Evolutionary conservation across 2,113 vertebrate genomes (phyloP), one percentile per base, ranked within the genome.

Genomic region (Cottus gobio): DNA sequence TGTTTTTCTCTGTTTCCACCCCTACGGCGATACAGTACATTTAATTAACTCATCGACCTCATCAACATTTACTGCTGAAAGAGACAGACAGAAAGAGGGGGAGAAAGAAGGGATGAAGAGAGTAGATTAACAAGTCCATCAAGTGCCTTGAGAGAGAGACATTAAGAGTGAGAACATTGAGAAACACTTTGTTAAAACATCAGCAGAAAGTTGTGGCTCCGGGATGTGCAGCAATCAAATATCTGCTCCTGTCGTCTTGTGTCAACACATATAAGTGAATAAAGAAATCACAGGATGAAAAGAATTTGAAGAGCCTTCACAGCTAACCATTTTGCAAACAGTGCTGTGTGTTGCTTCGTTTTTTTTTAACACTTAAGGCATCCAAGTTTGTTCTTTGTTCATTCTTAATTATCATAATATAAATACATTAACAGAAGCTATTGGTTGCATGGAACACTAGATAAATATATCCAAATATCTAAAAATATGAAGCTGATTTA

Each of bases 21-120:
- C 89, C 74, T 20, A 15, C 10, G n/a, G 92, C 76, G 28, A 80
- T 76, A 39, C 78, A 68, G 56, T 71, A 72, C 74, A 85, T 92
- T 92, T 91, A 92, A 93, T 92, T 89, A 92, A 92, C 91, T 92
- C 86, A 79, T 88, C 80, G 85, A 87, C 89, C 90, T 92, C 62
- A 75, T 92, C 90, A 90, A 87, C 80, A 86, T 85, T 91, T 84
- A 66, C 84, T 31, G 73, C 80, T 79, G 76, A 88, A 79, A 83
- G 79, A 90, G 77, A 84, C 39, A 67, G 69, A 79, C 28, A 48
- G 82, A 64, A 34, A 52, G 48, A 18, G 22, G 1, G 18, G 46
- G 58, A 64, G 54, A 34, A 46, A 34, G 37, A 44, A 28, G 11
- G 54, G 67, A 36, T 39, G 68, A 62, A 3, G 31, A 46, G 39